Conservation (phyloP, 2,888 invertebrate species). For the Conomelus anceps region DNA sequence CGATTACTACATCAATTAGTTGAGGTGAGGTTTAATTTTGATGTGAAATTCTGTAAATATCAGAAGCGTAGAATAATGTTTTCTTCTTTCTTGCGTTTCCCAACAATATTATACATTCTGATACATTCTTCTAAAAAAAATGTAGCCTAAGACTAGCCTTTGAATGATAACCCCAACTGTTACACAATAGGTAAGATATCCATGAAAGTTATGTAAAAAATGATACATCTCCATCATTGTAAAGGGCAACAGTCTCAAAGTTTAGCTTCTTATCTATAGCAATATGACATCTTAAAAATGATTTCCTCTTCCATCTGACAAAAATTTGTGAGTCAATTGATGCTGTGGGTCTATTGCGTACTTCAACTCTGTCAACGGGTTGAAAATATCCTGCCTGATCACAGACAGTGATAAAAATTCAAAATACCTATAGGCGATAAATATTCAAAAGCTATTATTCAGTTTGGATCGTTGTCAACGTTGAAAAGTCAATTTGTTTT, state of each 20-base stretch:
- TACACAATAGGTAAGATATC: neutral
- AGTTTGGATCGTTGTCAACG: neutral
- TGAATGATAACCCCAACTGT: neutral
- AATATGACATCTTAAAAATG: neutral
- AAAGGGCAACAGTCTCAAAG: neutral
- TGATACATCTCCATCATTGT: neutral
- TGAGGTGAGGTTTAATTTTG: too few relatives aligned
- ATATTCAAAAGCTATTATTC: neutral
- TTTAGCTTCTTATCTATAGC: neutral
- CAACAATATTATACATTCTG: too few relatives aligned
- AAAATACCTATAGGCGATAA: neutral
- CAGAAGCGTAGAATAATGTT: too few relatives aligned
- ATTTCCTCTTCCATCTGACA: neutral
- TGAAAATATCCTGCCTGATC: neutral
- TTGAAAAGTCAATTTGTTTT: neutral
- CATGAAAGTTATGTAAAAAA: neutral
- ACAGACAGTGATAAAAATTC: neutral
- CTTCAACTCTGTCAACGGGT: neutral
- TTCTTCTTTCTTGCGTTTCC: too few relatives aligned
- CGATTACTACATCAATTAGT: too few relatives aligned
- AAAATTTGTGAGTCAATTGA: neutral
- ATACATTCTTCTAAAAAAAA: too few relatives aligned
- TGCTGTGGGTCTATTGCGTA: neutral
- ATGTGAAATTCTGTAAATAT: too few relatives aligned
- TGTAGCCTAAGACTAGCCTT: too few relatives aligned